Conservation (phyloP, 2,113 vertebrate species). For the Nannobrachium achirus region DNA sequence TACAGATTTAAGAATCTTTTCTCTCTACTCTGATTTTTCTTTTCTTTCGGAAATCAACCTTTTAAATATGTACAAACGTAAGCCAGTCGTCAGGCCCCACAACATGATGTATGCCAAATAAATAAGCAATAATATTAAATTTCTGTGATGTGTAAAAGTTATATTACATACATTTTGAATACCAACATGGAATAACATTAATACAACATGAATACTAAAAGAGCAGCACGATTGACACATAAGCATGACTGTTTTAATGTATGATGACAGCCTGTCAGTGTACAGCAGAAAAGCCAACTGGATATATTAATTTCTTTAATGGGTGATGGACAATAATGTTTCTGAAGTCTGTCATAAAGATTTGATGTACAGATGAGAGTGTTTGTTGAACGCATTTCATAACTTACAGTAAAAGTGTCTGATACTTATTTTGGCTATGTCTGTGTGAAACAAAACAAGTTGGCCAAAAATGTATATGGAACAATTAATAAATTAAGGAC, state of each 20-base stretch:
- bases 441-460: constrained; percentile 44
- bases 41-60: constrained; percentile 3
- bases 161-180: constrained; percentile 64
- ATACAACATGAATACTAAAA: constrained; percentile 67
- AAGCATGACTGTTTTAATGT: constrained; percentile 35
- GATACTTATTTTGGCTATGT: constrained; percentile 42
- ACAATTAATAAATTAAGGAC: constrained; percentile 57
- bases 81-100: constrained; percentile 37
- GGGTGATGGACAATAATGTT: no score
- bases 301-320: constrained; percentile 1
- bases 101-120: constrained; percentile 65
- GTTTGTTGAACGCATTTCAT: constrained; percentile 17
- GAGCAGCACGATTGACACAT: constrained; percentile 63
- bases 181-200: constrained; percentile 65
- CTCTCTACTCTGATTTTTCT: constrained; percentile 29
- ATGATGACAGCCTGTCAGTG: constrained; percentile 32
- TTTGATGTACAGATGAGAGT: constrained; percentile 25
- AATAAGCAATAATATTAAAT: constrained; percentile 56
- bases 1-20: constrained; percentile 34
- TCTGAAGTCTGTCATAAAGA: constrained; percentile 36
- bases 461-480: constrained; percentile 42
- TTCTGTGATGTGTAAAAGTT: constrained; percentile 50
- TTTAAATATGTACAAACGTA: constrained; percentile 71
- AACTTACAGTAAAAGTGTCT: constrained; percentile 33
- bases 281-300: constrained; percentile 53